Conservation (phyloP, 2,797 vertebrate genomes). For the Synanceia verrucosa region DNA sequence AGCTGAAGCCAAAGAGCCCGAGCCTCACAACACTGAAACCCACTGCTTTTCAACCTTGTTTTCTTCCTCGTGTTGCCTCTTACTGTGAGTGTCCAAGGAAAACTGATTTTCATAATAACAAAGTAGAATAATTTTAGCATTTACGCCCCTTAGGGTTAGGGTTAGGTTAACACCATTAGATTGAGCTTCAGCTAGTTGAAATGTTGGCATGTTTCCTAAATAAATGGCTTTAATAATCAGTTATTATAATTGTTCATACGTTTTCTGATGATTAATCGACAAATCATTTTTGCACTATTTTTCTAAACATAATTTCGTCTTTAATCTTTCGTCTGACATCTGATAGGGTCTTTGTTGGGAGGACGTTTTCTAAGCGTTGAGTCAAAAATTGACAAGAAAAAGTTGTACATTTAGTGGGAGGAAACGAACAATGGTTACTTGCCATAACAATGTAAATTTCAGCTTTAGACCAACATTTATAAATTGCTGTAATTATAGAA, state of each 20-base stretch:
- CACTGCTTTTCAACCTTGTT: slow-evolving; percentile 12
- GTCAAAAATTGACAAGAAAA: no score
- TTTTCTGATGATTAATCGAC: not conserved
- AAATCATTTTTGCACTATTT: not conserved
- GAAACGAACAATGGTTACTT: no score
- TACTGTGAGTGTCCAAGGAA: not conserved
- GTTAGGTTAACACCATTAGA: not conserved
- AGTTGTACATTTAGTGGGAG: no score
- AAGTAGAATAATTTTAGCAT: not conserved
- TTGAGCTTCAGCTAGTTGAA: no score
- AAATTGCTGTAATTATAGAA: not conserved
- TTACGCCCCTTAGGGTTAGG: not conserved
- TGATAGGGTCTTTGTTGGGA: no score
- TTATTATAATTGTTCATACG: not conserved
- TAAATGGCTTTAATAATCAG: not conserved
- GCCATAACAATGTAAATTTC: no score
- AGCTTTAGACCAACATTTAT: not conserved
- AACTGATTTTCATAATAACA: not conserved
- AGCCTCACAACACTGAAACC: slow-evolving; percentile 5
- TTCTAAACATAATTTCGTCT: no score
- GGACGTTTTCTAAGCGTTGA: no score
- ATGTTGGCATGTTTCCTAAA: not conserved
- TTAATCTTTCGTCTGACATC: no score
- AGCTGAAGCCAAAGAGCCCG: slow-evolving; percentile 11
- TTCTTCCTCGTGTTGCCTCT: not conserved